These are phyloP conservation scores for Graptemys geographica DNA, from an alignment of 2,797 vertebrate genomes.

Conservation along the genomic window DNA sequence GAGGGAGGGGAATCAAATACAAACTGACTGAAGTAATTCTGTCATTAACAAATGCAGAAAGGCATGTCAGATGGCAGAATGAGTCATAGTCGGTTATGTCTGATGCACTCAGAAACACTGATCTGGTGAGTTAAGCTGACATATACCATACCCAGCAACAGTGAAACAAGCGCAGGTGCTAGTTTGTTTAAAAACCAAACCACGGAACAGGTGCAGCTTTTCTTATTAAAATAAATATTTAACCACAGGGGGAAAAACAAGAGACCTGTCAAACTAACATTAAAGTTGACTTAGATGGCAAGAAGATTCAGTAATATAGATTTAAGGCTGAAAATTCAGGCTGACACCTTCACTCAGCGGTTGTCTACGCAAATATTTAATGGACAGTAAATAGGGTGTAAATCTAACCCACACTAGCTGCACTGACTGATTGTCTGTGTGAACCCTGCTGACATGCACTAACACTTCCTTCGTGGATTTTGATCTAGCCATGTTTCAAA, in stretches of 20 bases:
- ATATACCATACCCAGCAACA: background rate
- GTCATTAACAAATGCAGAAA: background rate
- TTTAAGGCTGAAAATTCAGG: background rate
- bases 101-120: background rate
- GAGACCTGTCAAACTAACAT: background rate
- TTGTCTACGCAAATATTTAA: background rate
- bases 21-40: accelerated
- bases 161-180: conserved; percentile 63
- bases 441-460: background rate
- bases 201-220: conserved; percentile 75
- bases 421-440: background rate
- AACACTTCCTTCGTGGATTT: background rate
- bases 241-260: conserved; percentile 39
- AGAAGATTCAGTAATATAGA: background rate
- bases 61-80: background rate
- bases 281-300: background rate
- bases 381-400: background rate
- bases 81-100: no score
- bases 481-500: background rate
- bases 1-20: background rate
- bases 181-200: conserved; percentile 73
- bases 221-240: conserved; percentile 24
- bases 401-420: background rate
- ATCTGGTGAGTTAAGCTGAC: background rate
- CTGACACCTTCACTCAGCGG: background rate